Base-by-base conservation (phyloP, 35 echinoderm and acorn worm species). In the Ptychodera flava region DNA sequence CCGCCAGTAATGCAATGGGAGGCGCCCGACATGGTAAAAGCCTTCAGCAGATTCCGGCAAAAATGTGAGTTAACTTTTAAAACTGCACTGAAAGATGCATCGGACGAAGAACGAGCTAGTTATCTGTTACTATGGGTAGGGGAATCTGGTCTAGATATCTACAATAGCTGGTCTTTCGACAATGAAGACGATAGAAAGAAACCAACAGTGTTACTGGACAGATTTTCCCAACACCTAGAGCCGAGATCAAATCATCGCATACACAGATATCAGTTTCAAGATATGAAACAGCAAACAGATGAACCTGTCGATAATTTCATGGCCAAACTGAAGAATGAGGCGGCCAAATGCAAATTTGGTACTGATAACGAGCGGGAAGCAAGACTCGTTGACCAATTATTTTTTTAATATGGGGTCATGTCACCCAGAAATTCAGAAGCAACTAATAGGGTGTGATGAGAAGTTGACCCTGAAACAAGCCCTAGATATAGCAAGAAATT, bases 271-370 rank as follows among this genome's bases (percentile, higher is more conserved):
- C 27, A 85, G 10, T 83, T 90, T 29, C 87, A 89, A 82, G 32
- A 79, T 15, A 35, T 89, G 78, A 34, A 16, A 36, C 87, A 89
- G 16, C 29, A 28, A n/a, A 30, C 1, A 27, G 33, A 38, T 35
- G 88, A 90, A 90, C 83, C 81, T 64, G 82, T 35, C 0, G 81
- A 90, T 90, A 76, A 90, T 35, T 90, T 90, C 81, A 33, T 90
- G 22, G 35, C 88, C 6, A 90, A 85, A 37, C 16, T 90, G 76
- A 85, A 75, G 31, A 78, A 83, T 35, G 33, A 29, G 31, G 88
- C 88, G 85, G 36, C 36, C 1, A 85, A 90, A 33, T 33, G 82
- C 64, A 90, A 36, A 90, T 90, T 87, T 32, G 30, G 45, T 12
- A 12, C 36, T 29, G 80, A 89, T 76, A 29, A 10, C 30, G 85